phyloP scores from a whole-genome alignment of 2,113 vertebrate genomes.

The Sphaerodactylus townsendi region DNA sequence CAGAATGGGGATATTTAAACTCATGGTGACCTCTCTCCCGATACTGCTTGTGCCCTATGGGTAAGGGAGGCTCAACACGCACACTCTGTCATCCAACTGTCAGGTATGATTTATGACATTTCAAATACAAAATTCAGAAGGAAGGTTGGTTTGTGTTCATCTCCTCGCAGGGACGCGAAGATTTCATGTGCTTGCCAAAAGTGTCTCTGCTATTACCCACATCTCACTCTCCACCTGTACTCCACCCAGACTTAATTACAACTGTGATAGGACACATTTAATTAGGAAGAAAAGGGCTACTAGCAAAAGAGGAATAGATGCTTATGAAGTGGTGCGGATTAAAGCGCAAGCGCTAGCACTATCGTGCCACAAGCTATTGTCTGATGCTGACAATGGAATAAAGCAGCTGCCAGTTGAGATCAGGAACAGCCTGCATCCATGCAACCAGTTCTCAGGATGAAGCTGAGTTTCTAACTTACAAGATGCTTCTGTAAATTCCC shows the following conservation, averaged over 20 bases:
- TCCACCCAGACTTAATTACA: constrained; percentile 2
- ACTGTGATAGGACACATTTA: neutral
- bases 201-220: neutral
- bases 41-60: neutral
- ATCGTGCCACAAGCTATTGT: no score
- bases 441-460: neutral
- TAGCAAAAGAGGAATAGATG: neutral
- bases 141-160: neutral
- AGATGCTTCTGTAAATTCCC: neutral
- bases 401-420: neutral
- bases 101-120: neutral
- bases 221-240: neutral
- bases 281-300: neutral
- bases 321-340: neutral
- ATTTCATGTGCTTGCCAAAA: neutral
- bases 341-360: neutral
- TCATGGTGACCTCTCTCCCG: neutral
- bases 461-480: neutral
- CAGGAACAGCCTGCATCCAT: neutral
- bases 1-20: neutral
- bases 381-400: neutral
- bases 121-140: neutral
- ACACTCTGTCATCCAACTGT: neutral
- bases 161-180: neutral
- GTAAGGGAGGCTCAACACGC: neutral